A percentile compares a stretch with the other conserved stretches of the same genome.
Conservation (phyloP, 2,888 invertebrate genomes). For the Alviniconcha strummeri region DNA sequence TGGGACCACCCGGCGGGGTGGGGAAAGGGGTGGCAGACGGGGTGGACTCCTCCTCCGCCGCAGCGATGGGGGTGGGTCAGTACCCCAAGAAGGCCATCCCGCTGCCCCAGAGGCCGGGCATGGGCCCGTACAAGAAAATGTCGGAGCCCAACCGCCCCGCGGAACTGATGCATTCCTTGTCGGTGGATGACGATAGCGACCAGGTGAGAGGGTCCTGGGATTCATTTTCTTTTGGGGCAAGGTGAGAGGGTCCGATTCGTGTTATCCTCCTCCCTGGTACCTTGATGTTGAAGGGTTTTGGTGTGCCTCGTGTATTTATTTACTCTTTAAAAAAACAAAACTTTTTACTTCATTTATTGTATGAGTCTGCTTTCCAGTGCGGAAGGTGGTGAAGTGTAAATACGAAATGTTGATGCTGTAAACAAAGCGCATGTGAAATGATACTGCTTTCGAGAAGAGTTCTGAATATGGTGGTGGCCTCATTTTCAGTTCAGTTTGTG, state of each 20-base stretch:
- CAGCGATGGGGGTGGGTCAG: slow-evolving; percentile 43
- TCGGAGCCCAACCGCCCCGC: slow-evolving; percentile 46
- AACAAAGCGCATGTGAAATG: no score
- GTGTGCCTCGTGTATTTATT: slow-evolving; percentile 11
- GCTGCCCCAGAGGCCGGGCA: slow-evolving; percentile 57
- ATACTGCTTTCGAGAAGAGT: no score
- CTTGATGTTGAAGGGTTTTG: slow-evolving; percentile 18
- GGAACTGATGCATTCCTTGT: slow-evolving; percentile 37
- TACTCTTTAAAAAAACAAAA: no score
- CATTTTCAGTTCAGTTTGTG: no score
- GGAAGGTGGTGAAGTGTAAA: no score
- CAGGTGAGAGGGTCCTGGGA: slow-evolving; percentile 10
- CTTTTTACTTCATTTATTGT: no score
- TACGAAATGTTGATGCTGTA: no score
- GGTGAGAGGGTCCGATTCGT: background rate
- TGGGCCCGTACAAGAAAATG: slow-evolving; percentile 49
- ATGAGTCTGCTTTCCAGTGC: no score
- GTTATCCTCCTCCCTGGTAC: no score
- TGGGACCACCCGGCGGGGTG: slow-evolving; percentile 23
- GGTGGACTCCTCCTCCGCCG: background rate
- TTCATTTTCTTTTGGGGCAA: background rate
- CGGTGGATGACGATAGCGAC: slow-evolving; percentile 38
- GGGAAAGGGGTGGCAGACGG: slow-evolving; percentile 24
- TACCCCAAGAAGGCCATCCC: slow-evolving; percentile 65
- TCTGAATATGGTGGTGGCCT: no score